Base-by-base conservation (phyloP, 2,113 vertebrate genomes). In the Oreochromis niloticus region DNA sequence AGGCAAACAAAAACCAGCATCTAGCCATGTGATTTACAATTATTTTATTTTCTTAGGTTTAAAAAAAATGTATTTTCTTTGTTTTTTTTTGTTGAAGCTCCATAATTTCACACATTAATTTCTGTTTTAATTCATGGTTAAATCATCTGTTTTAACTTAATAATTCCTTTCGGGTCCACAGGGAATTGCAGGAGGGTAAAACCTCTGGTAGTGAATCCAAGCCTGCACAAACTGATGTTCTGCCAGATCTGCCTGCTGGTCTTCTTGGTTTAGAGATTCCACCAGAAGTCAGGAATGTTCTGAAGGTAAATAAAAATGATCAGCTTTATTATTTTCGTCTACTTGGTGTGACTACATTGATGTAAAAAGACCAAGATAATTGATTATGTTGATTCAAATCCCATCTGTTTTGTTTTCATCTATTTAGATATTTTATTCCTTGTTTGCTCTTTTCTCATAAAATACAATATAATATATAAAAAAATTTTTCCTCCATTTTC, bases 201-300 rank as follows among this genome's bases (percentile, higher is more conserved):
- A 89, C 88, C 9, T 63, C 88, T 9, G 90, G 81, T 57, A 56
- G 92, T 32, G 88, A 93, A 32, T 27, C 88, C 6, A 94, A 93
- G 39, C 55, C 90, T n/a, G 83, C 90, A 32, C 7, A 85, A n/a
- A 1, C 89, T 73, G 94, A 95, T 8, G 24, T 82, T n/a, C 30
- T 93, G 19, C 10, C 95, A 39, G 96, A 97, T 6, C 92, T 97
- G 19, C 91, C 95, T 48, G 86, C 94, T 75, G 95, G 96, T 56
- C 95, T 97, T 19, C 93, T 97, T 66, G 96, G 96, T 81, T 87
- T 97, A 85, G 96, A 97, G 90, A 97, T 97, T 46, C 95, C 96
- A 57, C 86, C 91, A 16, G 97, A 96, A 36, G 94, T 97, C 50
- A 95, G 96, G 85, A 96, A 88, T 89, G 96, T 94, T 52, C 91